Base-by-base conservation (phyloP, 2,113 vertebrate species). In the Tretioscincus oriximinensis region DNA sequence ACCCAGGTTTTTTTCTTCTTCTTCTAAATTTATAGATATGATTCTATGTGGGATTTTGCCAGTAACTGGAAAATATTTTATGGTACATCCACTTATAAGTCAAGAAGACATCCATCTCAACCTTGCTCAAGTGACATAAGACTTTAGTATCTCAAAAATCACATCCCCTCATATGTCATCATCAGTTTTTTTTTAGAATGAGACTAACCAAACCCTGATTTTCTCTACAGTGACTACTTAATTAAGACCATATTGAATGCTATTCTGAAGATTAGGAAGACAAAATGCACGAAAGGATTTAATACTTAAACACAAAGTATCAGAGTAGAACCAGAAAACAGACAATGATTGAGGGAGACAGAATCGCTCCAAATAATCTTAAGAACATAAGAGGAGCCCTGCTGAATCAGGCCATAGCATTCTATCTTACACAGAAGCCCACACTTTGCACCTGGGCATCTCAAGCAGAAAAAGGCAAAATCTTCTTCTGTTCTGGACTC, bases 21-120 rank as follows among this genome's bases (percentile, higher is more conserved):
- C n/a, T n/a, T n/a, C n/a, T n/a, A 41, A 41, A 41, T 41, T 2
- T 41, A 41, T 41, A 5, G 35, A 41, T 41, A n/a, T 41, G 35
- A 2, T 41, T 41, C 35, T 41, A 41, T 41, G 35, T 4, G 5
- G 35, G 35, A 5, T 41, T 41, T 41, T 41, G 35, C 35, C 35
- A 41, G 35, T 79, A 51, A 22, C 81, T 69, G 85, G 81, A 70
- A 21, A 0, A 49, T 35, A 47, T 54, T 68, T 82, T 87, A 87
- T 84, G 86, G 88, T 58, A 73, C 72, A 84, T 49, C 86, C 26
- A 81, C 29, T 85, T 64, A 84, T 88, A 87, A 58, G 80, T 88
- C 85, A 90, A 89, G 58, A 66, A 74, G 65, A 65, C 58, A 76
- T 65, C 47, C 29, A 31, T 14, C 54, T 29, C 54, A 65, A 77